These are phyloP conservation scores for Geotrypetes seraphini DNA, from an alignment of 2,797 vertebrate species.

Conservation along the genomic window DNA sequence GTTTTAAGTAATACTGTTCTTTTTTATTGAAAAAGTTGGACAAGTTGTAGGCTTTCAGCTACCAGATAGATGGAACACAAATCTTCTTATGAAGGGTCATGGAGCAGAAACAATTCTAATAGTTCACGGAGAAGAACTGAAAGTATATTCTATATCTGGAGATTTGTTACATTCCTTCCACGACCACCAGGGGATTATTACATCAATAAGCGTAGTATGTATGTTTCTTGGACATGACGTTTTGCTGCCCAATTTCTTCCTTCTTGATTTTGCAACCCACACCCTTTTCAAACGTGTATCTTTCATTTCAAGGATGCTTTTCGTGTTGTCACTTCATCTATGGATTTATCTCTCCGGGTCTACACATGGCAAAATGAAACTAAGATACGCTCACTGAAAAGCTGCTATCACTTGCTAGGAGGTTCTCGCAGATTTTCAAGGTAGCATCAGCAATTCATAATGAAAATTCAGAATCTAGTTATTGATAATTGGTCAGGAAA, in stretches of 20 bases:
- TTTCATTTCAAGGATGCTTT: conserved; percentile 39
- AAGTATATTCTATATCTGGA: conserved; percentile 56
- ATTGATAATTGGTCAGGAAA: too few relatives aligned
- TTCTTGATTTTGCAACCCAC: not conserved
- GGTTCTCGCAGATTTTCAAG: conserved; percentile 59
- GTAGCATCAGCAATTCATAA: too few relatives aligned
- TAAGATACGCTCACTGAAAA: conserved; percentile 35
- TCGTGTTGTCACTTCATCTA: conserved; percentile 58
- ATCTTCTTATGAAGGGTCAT: conserved; percentile 45
- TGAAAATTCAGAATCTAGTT: too few relatives aligned
- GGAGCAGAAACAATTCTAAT: conserved; percentile 48
- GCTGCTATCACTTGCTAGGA: conserved; percentile 56
- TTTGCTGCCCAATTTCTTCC: too few relatives aligned
- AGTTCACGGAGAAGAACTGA: conserved; percentile 23
- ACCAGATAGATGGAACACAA: conserved; percentile 2
- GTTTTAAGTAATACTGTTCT: not conserved
- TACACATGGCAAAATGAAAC: conserved; percentile 52
- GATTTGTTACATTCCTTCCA: conserved; percentile 52
- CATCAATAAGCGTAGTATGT: conserved; percentile 67
- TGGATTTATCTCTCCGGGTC: conserved; percentile 56
- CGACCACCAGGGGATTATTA: conserved; percentile 59
- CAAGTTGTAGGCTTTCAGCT: conserved; percentile 52
- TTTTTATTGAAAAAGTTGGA: conserved; percentile 19
- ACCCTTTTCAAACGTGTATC: not conserved
- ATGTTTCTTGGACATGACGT: conserved; percentile 1